These are phyloP conservation scores for Pycnonotus jocosus DNA, from an alignment of 2,113 vertebrate species.

Conservation along the genomic window DNA sequence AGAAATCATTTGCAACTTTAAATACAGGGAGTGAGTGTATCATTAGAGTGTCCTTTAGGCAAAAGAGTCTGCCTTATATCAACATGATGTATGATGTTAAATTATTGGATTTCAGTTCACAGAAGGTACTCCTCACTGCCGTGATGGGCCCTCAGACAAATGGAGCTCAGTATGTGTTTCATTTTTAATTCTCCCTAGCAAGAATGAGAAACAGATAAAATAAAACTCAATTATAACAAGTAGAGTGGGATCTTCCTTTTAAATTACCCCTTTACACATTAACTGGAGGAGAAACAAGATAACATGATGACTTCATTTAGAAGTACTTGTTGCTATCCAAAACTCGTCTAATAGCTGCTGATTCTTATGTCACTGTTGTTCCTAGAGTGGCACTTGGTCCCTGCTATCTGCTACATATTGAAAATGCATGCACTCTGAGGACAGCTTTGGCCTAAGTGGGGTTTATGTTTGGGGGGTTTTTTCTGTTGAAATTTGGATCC, in stretches of 20 bases:
- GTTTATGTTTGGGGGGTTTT: accelerated
- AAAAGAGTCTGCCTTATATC: background rate
- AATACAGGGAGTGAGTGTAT: background rate
- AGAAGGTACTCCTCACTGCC: background rate
- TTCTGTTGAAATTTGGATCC: background rate
- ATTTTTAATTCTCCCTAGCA: constrained; percentile 1
- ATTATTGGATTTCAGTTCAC: background rate
- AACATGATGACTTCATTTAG: background rate
- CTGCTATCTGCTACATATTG: background rate
- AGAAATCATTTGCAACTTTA: background rate
- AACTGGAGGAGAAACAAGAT: background rate
- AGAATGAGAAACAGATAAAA: background rate
- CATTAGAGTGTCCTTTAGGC: background rate
- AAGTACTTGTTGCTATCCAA: background rate
- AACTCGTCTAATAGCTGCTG: background rate
- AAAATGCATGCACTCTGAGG: background rate
- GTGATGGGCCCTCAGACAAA: background rate
- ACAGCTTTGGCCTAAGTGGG: background rate
- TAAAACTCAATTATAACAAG: background rate
- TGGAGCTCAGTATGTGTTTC: background rate
- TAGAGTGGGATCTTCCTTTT: background rate
- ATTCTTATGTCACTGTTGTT: background rate
- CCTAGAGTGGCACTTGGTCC: background rate
- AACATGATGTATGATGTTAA: background rate
- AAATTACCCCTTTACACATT: background rate